Conservation (phyloP, 2,797 vertebrate species). For the Delichon dasypus region DNA sequence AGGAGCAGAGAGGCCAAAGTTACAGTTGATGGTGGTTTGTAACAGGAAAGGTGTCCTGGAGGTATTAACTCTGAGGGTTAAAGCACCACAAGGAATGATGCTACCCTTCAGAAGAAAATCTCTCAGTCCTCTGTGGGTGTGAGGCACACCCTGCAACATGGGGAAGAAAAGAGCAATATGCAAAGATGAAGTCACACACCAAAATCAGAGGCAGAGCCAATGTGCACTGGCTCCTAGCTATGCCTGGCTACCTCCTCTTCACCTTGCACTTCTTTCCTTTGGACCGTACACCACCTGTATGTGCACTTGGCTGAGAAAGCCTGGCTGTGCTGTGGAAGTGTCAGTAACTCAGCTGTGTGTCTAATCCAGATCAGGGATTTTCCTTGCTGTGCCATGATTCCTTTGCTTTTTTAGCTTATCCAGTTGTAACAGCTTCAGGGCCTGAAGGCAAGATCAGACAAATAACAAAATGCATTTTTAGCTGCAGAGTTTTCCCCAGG, state of each 20-base stretch:
- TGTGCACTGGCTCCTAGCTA: not conserved
- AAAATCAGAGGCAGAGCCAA: too few species aligned
- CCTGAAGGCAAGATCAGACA: not conserved
- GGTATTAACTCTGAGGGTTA: not conserved
- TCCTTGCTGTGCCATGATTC: not conserved
- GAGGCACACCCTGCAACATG: not conserved
- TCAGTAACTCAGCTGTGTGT: fast-evolving
- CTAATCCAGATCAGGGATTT: not conserved
- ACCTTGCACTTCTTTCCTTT: not conserved
- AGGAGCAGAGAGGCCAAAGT: not conserved
- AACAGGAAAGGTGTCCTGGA: not conserved
- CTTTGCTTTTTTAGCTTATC: not conserved
- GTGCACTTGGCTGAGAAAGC: not conserved
- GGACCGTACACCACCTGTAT: not conserved
- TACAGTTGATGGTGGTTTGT: not conserved
- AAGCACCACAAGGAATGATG: not conserved
- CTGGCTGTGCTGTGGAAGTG: not conserved
- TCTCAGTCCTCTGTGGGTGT: fast-evolving
- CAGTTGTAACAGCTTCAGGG: not conserved
- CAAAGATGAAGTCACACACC: not conserved
- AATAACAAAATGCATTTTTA: not conserved
- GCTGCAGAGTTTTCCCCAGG: not conserved
- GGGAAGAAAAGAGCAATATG: fast-evolving
- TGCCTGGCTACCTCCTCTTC: not conserved
- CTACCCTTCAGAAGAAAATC: not conserved